These are phyloP conservation scores for Rhagologus leucostigma DNA, from an alignment of 2,113 vertebrate species.

Conservation along the genomic window DNA sequence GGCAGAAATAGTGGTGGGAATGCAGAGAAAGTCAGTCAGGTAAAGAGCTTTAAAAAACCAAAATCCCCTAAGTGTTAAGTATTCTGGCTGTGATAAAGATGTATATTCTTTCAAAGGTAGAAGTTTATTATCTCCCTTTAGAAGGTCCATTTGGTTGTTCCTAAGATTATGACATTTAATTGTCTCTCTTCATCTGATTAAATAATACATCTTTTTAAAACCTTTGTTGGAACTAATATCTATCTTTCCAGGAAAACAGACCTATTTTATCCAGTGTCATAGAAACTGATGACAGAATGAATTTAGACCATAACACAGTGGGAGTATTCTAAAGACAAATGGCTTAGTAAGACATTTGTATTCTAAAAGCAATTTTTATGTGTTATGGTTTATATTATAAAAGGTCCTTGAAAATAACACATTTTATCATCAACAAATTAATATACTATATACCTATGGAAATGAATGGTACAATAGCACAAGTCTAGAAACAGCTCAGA, in stretches of 20 bases:
- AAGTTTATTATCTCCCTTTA: neutral
- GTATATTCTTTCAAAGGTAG: neutral
- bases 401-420: neutral
- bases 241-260: conserved; percentile 5
- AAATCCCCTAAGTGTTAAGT: neutral
- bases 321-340: conserved; percentile 22
- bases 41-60: neutral
- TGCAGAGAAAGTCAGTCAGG: neutral
- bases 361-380: neutral
- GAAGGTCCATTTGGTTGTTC: neutral
- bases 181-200: neutral
- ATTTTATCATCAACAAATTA: neutral
- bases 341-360: neutral
- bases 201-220: neutral
- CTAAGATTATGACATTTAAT: neutral
- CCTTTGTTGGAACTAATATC: neutral
- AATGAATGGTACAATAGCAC: neutral
- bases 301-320: neutral
- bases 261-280: conserved; percentile 20
- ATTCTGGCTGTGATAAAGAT: neutral
- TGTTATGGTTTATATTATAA: neutral
- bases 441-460: neutral
- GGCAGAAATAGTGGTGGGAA: neutral
- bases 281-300: conserved; percentile 25
- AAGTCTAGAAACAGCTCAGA: neutral